Percentiles rank a stretch among this genome's conserved stretches.
phyloP scores from a whole-genome alignment of 1,140 invertebrate species.

The Lepidurus arcticus region DNA sequence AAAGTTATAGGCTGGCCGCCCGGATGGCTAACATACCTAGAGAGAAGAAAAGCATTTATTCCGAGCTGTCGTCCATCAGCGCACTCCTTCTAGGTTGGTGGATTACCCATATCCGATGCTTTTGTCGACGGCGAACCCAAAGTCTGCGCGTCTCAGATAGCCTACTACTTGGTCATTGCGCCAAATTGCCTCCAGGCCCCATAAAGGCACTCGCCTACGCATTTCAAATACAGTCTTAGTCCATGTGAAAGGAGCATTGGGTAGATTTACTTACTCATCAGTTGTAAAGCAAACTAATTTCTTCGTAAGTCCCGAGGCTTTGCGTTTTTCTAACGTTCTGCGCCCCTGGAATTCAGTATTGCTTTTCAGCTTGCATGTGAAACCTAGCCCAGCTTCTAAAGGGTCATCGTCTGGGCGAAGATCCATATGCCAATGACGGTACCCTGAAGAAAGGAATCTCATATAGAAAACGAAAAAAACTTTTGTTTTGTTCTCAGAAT shows the following conservation, averaged over 20 bases:
- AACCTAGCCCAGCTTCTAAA: slow-evolving; percentile 70
- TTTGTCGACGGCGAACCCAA: slow-evolving; percentile 62
- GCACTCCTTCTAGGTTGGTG: slow-evolving; percentile 26
- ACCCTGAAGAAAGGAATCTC: slow-evolving; percentile 52
- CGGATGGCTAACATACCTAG: slow-evolving; percentile 53
- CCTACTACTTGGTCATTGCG: slow-evolving; percentile 69
- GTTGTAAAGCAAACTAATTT: slow-evolving; percentile 67
- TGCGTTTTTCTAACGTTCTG: slow-evolving; percentile 56
- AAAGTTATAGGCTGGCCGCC: slow-evolving; percentile 53
- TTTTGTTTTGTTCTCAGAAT: neutral
- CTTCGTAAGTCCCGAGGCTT: slow-evolving; percentile 60
- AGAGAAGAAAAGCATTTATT: slow-evolving; percentile 32
- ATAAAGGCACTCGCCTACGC: slow-evolving; percentile 58
- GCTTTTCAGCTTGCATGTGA: slow-evolving; percentile 63
- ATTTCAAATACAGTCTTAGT: neutral
- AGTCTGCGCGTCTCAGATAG: slow-evolving; percentile 72
- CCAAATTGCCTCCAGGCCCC: slow-evolving; percentile 76
- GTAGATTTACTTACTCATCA: slow-evolving; percentile 52
- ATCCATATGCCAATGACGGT: slow-evolving; percentile 77
- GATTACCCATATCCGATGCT: slow-evolving; percentile 62
- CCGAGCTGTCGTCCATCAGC: neutral
- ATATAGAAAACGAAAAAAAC: slow-evolving; percentile 25
- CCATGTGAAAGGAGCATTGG: neutral
- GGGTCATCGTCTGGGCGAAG: slow-evolving; percentile 75
- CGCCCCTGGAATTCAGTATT: slow-evolving; percentile 70